Evolutionary conservation across 2,797 vertebrate genomes (phyloP), one percentile per base, ranked within the genome.

Genomic region (Aplochiton taeniatus): DNA sequence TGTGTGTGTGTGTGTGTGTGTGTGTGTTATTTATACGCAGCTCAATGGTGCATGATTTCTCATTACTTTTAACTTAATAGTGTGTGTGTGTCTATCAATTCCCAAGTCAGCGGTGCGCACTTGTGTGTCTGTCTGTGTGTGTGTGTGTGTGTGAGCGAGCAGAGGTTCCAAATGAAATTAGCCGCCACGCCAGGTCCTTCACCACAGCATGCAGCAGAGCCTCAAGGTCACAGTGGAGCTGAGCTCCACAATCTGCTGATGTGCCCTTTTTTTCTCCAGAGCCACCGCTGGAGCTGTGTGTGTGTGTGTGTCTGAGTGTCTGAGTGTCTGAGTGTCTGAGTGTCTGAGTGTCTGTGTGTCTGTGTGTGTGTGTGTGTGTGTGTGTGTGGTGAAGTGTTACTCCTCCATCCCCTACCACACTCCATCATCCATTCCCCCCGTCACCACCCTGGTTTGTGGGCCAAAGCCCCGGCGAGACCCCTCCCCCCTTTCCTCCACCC

Each of bases 161-260:
- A 43, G 53, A 55, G 69, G 12, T 73, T 80, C 82, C 70, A 83
- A 86, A 84, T 85, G 72, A 89, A 86, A 87, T 87, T 84, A 89
- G 78, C 78, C 75, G 10, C 76, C 78, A 79, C 75, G 80, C 80
- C 42, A 53, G 81, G 82, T 82, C 82, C 80, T 90, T 84, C 71
- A 79, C 73, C 74, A 73, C 69, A 80, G 68, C 77, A 65, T 84
- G 83, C 78, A 81, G 79, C 73, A 78, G 68, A 57, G 68, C 75
- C 66, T 88, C 86, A 89, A 91, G 88, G 88, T 91, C 90, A 80
- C 31, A 3, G 31, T 31, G 31, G 31, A 31, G 31, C 31, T 3
- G 70, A 63, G 65, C 67, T 41, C 66, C 62, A 64, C 71, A 82
- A 88, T 87, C 67, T 88, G 89, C 87, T 87, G 88, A 90, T 87